Evolutionary conservation across 2,888 invertebrate genomes (phyloP).

Genomic region (Cosmorhoe ocellata): DNA sequence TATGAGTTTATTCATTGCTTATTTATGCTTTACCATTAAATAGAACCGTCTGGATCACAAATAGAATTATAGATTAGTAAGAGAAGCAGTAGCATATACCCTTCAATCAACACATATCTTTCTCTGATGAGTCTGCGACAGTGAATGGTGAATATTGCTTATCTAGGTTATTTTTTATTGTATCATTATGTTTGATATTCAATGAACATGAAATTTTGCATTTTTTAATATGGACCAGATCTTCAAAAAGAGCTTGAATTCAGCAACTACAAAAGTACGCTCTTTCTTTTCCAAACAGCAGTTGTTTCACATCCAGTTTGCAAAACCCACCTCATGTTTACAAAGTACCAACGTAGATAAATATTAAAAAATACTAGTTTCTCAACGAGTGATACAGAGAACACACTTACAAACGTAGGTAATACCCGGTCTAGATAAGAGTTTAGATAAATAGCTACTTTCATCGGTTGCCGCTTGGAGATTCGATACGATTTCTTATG

Average conservation of each 20-base stretch:
- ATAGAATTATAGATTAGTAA: background rate
- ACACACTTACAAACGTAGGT: conserved; percentile 22
- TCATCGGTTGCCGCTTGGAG: conserved; percentile 22
- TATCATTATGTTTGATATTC: too few relatives aligned
- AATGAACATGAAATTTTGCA: too few relatives aligned
- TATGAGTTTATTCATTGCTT: conserved; percentile 16
- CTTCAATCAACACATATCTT: too few relatives aligned
- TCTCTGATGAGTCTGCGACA: too few relatives aligned
- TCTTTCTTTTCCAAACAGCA: conserved; percentile 1
- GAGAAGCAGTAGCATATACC: too few relatives aligned
- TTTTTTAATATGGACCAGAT: too few relatives aligned
- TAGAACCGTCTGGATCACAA: background rate
- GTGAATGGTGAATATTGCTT: too few relatives aligned
- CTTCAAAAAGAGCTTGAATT: too few relatives aligned
- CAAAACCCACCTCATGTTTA: conserved; percentile 2
- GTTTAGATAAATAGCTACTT: conserved; percentile 29
- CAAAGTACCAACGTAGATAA: conserved; percentile 10
- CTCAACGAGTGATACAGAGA: conserved; percentile 12
- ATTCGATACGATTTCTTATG: conserved; percentile 28
- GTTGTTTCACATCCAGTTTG: conserved; percentile 2
- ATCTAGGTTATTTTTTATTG: too few relatives aligned
- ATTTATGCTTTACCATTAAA: conserved; percentile 8
- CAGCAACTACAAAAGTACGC: too few relatives aligned
- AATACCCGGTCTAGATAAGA: conserved; percentile 22
- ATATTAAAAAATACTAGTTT: too few relatives aligned